Base-by-base conservation (phyloP, 2,113 vertebrate species). In the Lepus americanus region DNA sequence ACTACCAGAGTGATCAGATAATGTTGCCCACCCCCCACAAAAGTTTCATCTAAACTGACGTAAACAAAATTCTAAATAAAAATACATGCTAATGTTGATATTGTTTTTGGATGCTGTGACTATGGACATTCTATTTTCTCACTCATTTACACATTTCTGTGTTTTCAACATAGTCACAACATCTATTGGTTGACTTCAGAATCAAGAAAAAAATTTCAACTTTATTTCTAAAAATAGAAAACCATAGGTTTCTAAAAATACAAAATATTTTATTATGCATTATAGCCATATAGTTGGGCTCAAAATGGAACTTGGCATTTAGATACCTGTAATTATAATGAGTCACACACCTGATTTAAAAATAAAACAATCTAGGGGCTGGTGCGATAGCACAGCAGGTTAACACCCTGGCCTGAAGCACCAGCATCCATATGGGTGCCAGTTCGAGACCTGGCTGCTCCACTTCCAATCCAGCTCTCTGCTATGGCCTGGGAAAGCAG, bases 121-220 rank as follows among this genome's bases (percentile, higher is more conserved):
- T 94, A n/a, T 87, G 27, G 20, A 2, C 80, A 85, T 80, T 95
- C 69, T 69, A 63, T 25, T 69, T 87, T 81, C 63, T 74, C 67
- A 44, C 44, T 44, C 55, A 89, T 80, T 73, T 88, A 91, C 6
- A 55, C 6, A 55, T 53, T 81, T 93, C 36, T 77, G 4, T 87
- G 69, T 64, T 95, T 87, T 86, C 66, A 64, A 16, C 77, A 33
- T 70, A 87, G 66, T 81, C 72, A 14, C n/a, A 78, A 55, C 6
- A 22, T 51, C 13, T 82, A 36, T 85, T 73, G 74, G 84, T 80
- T 89, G 53, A 74, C 27, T 82, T 82, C 72, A 72, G 64, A 53
- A 72, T 77, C 31, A 70, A 70, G 25, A 84, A n/a, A 70, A 83
- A 72, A 79, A 51, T 33, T n/a, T 51, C 25, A 95, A 81, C 36